Evolutionary conservation across 2,113 vertebrate genomes (phyloP).

Genomic region (Coptodon rendalli): DNA sequence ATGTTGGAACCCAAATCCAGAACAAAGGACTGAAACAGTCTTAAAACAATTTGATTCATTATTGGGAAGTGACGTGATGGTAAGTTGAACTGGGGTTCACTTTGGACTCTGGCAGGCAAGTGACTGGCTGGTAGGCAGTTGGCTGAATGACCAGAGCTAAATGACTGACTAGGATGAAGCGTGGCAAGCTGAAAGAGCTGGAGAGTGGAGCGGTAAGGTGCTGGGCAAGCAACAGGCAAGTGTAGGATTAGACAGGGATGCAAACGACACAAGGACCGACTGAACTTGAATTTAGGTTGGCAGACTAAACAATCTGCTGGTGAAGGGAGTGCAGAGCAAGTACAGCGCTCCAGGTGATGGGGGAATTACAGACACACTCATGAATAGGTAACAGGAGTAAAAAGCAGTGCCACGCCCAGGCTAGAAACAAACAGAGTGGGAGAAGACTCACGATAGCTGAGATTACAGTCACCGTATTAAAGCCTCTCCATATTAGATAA

Average conservation of each 20-base stretch:
- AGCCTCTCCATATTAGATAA: not conserved
- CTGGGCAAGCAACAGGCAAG: not conserved
- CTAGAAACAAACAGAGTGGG: not conserved
- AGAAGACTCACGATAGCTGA: not conserved
- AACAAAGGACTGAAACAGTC: not conserved
- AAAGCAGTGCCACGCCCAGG: not conserved
- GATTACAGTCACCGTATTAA: not conserved
- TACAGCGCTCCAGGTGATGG: not conserved
- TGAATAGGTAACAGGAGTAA: not conserved
- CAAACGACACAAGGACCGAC: not conserved
- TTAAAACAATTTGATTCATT: not conserved
- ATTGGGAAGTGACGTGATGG: not conserved
- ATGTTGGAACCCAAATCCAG: not conserved
- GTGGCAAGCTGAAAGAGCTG: not conserved
- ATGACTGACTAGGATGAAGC: not conserved
- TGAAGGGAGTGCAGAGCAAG: not conserved
- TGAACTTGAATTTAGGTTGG: not conserved
- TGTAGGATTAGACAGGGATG: not conserved
- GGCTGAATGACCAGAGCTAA: not conserved
- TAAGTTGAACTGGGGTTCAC: not conserved
- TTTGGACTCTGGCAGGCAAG: not conserved
- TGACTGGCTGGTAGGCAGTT: not conserved
- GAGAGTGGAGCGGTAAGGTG: not conserved
- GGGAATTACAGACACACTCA: not conserved
- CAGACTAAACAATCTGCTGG: not conserved